Base-by-base conservation (phyloP, 2,797 vertebrate species). In the Centroberyx gerrardi region DNA sequence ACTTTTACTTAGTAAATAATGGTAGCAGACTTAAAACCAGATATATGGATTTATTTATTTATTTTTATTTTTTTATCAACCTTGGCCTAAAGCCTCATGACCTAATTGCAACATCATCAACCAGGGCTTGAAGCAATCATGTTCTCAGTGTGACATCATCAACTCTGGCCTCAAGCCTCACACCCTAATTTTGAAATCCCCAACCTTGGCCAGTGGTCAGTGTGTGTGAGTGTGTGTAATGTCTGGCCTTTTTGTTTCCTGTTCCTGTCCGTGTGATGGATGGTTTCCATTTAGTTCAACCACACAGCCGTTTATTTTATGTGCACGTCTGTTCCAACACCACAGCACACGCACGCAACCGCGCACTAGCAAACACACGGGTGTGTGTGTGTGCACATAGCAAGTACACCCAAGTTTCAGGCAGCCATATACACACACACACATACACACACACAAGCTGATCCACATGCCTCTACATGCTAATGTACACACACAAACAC, bases 231-330 rank as follows among this genome's bases (percentile, higher is more conserved):
- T 59, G 28, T 29, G 51, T 0, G 31, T 27, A 17, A 17, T 10
- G 28, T 52, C 46, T 29, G 10, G 12, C 31, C 29, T 42, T 68
- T 78, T 68, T 67, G 62, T 67, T 72, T 64, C 18, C 53, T 5
- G 0, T 72, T 64, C 18, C 53, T 5, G 0, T 13, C 49, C 55
- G 10, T 58, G 59, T 78, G 83, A 84, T 69, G 60, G 82, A 86
- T 79, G 72, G 72, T 55, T 22, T 75, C 78, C 60, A 81, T 86
- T 87, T 79, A 66, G 31, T 62, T 69, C 31, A 48, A 48, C 51
- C 44, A 55, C 58, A 63, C 10, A 31, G 64, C 53, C 62, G 64
- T 81, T 80, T 75, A 67, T 86, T 33, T 76, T 77, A 60, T 6
- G 74, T 78, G 80, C 5, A 8, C 17, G 40, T 10, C 40, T 28